Percentiles rank a stretch among this genome's conserved stretches.
Evolutionary conservation across 2,113 vertebrate species (phyloP).

Genomic region (Takifugu flavidus): DNA sequence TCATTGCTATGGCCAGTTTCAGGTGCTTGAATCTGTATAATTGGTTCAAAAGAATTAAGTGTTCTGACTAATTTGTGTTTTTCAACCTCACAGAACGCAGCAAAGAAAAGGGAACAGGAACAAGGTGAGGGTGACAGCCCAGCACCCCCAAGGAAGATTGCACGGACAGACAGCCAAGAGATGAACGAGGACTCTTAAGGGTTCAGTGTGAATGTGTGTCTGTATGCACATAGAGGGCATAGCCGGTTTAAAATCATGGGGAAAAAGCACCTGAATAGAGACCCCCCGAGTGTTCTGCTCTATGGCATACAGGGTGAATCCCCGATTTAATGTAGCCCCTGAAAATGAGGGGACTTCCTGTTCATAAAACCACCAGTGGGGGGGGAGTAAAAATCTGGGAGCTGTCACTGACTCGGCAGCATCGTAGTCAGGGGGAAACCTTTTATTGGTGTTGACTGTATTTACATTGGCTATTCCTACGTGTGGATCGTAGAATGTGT

Average conservation of each 20-base stretch:
- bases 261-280: constrained; percentile 13
- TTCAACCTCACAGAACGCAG: constrained; percentile 83
- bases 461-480: constrained; percentile 34
- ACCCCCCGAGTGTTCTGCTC: constrained; percentile 5
- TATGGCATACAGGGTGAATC: constrained; percentile 12
- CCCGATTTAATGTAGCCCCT: constrained; percentile 3
- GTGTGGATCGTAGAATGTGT: constrained; percentile 21
- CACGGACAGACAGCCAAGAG: constrained; percentile 95
- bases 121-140: constrained; percentile 92
- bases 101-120: constrained; percentile 97
- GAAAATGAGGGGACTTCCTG: constrained; percentile 15
- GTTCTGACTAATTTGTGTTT: constrained; percentile 12
- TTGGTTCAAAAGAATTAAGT: background rate
- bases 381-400: constrained; percentile 1
- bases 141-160: constrained; percentile 90
- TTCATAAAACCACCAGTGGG: constrained; percentile 10
- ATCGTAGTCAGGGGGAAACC: background rate
- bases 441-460: constrained; percentile 4
- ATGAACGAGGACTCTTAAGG: constrained; percentile 96
- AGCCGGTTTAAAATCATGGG: constrained; percentile 31
- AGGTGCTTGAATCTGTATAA: background rate
- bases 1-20: background rate
- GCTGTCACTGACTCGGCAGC: background rate
- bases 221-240: constrained; percentile 23
- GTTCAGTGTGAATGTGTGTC: background rate